phyloP scores from a whole-genome alignment of 1,140 invertebrate species.

The Diorhabda elongata region DNA sequence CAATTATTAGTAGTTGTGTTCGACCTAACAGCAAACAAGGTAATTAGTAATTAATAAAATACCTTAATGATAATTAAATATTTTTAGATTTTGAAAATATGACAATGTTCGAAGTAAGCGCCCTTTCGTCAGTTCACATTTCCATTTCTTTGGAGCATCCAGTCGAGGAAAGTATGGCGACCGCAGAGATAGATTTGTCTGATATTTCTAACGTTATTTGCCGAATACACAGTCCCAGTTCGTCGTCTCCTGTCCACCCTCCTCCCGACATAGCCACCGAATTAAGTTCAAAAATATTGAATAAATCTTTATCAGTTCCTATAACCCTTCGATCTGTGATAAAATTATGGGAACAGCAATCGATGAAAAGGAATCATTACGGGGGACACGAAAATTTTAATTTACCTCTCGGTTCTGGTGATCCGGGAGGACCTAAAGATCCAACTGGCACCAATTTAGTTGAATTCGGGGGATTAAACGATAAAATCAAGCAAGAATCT shows the following conservation, averaged over 20 bases:
- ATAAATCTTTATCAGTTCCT: conserved; percentile 87
- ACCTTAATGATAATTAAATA: background rate
- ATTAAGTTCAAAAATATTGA: conserved; percentile 78
- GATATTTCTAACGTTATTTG: conserved; percentile 72
- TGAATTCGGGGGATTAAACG: conserved; percentile 51
- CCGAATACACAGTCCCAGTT: conserved; percentile 51
- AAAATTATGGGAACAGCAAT: conserved; percentile 53
- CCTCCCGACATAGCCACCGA: conserved; percentile 64
- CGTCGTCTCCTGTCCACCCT: conserved; percentile 49
- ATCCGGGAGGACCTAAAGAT: conserved; percentile 47
- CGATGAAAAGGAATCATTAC: conserved; percentile 42
- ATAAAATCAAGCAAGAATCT: conserved; percentile 53
- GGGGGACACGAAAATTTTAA: conserved; percentile 48
- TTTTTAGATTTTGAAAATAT: conserved; percentile 67
- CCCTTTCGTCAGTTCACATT: conserved; percentile 83
- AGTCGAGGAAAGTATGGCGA: conserved; percentile 85
- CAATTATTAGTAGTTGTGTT: conserved; percentile 82
- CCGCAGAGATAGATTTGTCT: conserved; percentile 81
- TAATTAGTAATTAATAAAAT: conserved; percentile 38
- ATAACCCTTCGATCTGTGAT: conserved; percentile 65
- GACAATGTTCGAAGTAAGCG: conserved; percentile 87
- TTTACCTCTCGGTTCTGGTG: conserved; percentile 47
- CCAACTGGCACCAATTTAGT: conserved; percentile 48
- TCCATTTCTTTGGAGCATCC: conserved; percentile 91
- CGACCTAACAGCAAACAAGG: conserved; percentile 71